Conservation (phyloP, 35 echinoderm and acorn worm species). For the Strongylocentrotus purpuratus region DNA sequence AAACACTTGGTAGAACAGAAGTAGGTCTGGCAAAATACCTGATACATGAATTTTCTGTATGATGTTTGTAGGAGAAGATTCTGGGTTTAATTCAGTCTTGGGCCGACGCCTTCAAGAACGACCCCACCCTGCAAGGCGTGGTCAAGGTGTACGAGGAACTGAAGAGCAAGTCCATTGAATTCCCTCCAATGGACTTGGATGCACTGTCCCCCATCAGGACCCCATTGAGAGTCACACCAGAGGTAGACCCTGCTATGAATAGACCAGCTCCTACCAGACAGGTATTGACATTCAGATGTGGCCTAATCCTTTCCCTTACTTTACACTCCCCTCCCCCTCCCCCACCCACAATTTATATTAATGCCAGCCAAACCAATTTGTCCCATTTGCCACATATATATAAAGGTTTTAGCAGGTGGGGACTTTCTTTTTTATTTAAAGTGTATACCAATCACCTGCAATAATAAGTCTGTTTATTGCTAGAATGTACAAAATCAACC, state of each 20-base stretch:
- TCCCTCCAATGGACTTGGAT: constrained; percentile 89
- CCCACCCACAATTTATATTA: no score
- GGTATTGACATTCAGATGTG: constrained; percentile 37
- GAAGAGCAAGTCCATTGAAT: constrained; percentile 93
- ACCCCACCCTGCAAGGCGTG: constrained; percentile 79
- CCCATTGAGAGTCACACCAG: constrained; percentile 89
- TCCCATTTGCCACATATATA: no score
- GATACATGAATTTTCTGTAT: no score
- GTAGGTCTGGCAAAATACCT: no score
- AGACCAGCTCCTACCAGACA: constrained; percentile 76
- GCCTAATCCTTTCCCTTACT: not conserved
- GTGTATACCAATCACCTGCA: no score
- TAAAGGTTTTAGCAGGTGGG: no score
- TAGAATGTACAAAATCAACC: no score
- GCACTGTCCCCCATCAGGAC: constrained; percentile 83
- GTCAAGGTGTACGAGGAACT: constrained; percentile 98
- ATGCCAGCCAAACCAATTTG: no score
- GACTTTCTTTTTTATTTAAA: no score
- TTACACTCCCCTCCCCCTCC: no score
- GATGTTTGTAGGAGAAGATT: constrained; percentile 82
- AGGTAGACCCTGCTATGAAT: constrained; percentile 82
- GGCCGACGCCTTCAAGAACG: constrained; percentile 88
- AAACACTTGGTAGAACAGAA: no score
- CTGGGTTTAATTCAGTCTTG: constrained; percentile 94
- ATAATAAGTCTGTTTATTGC: no score